These are phyloP conservation scores for Lasioglossum morio DNA, from an alignment of 2,888 invertebrate species.

Conservation along the genomic window DNA sequence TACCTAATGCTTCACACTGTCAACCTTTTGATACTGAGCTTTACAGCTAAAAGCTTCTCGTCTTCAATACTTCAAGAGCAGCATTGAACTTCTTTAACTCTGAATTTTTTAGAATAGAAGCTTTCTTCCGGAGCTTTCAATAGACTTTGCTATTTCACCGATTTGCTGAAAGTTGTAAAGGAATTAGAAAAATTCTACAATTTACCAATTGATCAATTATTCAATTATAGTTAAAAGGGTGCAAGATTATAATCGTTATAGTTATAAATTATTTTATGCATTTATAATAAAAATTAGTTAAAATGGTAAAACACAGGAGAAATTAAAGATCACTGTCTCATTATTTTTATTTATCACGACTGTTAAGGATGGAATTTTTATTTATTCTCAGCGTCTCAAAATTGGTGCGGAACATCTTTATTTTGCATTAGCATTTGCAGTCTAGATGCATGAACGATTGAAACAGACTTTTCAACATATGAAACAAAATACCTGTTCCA, in stretches of 20 bases:
- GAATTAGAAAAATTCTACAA: neutral
- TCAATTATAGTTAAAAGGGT: no score
- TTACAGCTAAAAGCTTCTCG: neutral
- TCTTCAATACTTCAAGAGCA: neutral
- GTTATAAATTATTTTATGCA: neutral
- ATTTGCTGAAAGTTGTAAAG: neutral
- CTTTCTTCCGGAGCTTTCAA: neutral
- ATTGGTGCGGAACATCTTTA: neutral
- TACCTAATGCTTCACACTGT: neutral
- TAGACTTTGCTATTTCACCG: neutral
- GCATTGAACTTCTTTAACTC: neutral
- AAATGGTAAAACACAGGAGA: no score
- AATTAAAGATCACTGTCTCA: no score
- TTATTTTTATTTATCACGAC: no score
- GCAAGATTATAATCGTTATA: no score
- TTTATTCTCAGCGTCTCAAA: neutral
- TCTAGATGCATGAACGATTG: no score
- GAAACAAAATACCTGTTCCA: no score
- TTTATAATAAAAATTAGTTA: neutral
- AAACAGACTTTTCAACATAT: no score
- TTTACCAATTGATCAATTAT: neutral
- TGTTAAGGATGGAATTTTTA: neutral
- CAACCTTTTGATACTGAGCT: constrained; percentile 4
- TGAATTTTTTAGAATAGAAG: neutral
- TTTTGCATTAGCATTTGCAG: no score